A percentile compares a stretch with the other conserved stretches of the same genome.
Evolutionary conservation across 2,113 vertebrate species (phyloP).

Genomic region (Channa argus): DNA sequence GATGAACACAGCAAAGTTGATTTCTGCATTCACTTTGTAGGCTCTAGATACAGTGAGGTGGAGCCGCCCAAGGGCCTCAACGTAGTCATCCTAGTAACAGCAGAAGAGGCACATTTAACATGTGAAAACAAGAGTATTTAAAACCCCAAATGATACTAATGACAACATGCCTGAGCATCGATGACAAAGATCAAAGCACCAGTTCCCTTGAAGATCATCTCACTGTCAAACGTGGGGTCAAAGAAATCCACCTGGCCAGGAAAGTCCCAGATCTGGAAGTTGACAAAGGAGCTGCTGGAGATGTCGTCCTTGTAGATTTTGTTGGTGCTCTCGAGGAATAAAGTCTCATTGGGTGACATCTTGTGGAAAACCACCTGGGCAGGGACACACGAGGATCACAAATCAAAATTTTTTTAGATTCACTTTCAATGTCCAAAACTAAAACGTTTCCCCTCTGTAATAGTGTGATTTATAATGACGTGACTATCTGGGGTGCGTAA

Average conservation of each 20-base stretch:
- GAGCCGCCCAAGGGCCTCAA: slow-evolving; percentile 92
- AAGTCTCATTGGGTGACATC: slow-evolving; percentile 97
- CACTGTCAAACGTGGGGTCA: slow-evolving; percentile 96
- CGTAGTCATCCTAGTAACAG: slow-evolving; percentile 91
- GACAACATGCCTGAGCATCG: slow-evolving; percentile 90
- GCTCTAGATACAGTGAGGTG: slow-evolving; percentile 95
- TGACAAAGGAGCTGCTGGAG: slow-evolving; percentile 98
- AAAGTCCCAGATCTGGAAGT: slow-evolving; percentile 99
- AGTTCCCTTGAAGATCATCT: slow-evolving; percentile 98
- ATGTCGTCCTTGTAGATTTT: slow-evolving; percentile 99
- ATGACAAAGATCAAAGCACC: slow-evolving; percentile 98
- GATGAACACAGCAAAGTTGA: slow-evolving; percentile 99
- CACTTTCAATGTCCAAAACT: no score
- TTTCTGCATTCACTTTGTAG: slow-evolving; percentile 95
- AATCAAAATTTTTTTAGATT: neutral
- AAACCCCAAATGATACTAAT: neutral
- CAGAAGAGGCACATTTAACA: neutral
- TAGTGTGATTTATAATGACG: no score
- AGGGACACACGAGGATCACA: neutral
- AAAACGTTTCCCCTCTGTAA: no score
- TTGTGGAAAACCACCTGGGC: slow-evolving; percentile 97
- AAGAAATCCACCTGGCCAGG: slow-evolving; percentile 99
- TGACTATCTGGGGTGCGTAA: no score
- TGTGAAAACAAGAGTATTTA: neutral
- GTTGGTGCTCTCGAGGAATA: slow-evolving; percentile 98